A percentile compares a stretch with the other conserved stretches of the same genome.
Conservation (phyloP, 1,140 invertebrate species). For the Araneus ventricosus region DNA sequence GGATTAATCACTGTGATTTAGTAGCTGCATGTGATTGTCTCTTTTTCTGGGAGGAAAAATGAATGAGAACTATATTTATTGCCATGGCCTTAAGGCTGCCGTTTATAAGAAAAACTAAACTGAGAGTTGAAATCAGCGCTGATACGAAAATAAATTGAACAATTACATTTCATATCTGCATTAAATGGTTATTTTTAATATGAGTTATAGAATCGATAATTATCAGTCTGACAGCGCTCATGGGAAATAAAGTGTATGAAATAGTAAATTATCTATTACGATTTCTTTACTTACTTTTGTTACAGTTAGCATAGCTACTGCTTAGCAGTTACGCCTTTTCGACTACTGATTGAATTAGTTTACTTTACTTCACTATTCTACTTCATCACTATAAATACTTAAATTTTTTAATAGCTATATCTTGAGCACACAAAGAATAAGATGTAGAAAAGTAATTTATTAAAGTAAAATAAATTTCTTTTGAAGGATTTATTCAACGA, state of each 20-base stretch:
- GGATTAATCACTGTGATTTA: slow-evolving; percentile 4
- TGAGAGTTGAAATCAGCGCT: neutral
- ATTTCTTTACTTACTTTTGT: too few relatives aligned
- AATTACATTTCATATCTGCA: neutral
- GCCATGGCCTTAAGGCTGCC: neutral
- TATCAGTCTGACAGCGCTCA: neutral
- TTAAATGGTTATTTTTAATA: neutral
- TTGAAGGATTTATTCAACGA: too few relatives aligned
- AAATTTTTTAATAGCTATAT: too few relatives aligned
- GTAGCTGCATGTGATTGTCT: neutral
- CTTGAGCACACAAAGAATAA: too few relatives aligned
- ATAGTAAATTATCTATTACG: too few relatives aligned
- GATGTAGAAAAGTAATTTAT: too few relatives aligned
- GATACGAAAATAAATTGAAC: neutral
- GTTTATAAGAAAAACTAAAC: neutral
- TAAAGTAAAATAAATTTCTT: too few relatives aligned
- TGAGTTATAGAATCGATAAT: neutral
- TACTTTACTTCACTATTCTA: too few relatives aligned
- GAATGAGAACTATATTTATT: neutral
- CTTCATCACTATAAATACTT: too few relatives aligned
- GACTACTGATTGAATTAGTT: too few relatives aligned
- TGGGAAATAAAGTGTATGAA: neutral
- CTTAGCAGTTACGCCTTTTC: too few relatives aligned
- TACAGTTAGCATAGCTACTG: too few relatives aligned
- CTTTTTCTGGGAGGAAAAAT: neutral